Conservation (phyloP, 1,140 invertebrate genomes). For the Pogonognathellus flavescens region DNA sequence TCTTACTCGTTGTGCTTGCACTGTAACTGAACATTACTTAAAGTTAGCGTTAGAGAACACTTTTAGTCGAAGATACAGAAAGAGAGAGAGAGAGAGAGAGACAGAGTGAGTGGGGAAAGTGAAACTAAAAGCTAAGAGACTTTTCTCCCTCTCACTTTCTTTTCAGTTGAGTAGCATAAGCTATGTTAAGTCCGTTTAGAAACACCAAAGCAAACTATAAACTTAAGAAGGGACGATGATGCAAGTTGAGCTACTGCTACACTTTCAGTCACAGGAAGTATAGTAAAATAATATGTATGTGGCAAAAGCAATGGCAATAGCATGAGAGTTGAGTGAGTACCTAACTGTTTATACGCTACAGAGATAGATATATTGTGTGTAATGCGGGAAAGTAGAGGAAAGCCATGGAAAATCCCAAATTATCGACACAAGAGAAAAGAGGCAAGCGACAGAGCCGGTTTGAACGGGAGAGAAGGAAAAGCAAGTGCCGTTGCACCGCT, state of each 20-base stretch:
- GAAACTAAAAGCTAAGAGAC: slow-evolving; percentile 44
- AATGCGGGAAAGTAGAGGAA: neutral
- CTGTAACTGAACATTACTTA: neutral
- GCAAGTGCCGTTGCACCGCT: neutral
- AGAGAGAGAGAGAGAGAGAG: too few species aligned
- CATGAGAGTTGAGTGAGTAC: too few species aligned
- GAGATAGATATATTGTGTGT: neutral
- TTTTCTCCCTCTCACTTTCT: slow-evolving; percentile 43
- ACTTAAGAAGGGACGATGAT: neutral
- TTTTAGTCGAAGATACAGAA: too few species aligned
- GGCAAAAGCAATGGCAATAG: too few species aligned
- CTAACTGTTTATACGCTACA: too few species aligned
- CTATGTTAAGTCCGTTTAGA: slow-evolving; percentile 43
- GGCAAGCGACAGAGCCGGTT: neutral
- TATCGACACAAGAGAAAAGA: slow-evolving; percentile 42
- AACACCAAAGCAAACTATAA: neutral
- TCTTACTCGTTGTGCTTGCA: neutral
- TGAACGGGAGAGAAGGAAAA: neutral
- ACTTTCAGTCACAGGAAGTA: neutral
- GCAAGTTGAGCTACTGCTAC: neutral
- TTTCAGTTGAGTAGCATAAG: slow-evolving; percentile 3
- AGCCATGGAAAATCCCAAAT: slow-evolving; percentile 41
- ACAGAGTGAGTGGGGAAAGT: slow-evolving; percentile 29
- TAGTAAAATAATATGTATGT: too few species aligned
- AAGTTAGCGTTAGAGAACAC: neutral